Conservation (phyloP, 2,113 vertebrate genomes). For the Pithys albifrons region DNA sequence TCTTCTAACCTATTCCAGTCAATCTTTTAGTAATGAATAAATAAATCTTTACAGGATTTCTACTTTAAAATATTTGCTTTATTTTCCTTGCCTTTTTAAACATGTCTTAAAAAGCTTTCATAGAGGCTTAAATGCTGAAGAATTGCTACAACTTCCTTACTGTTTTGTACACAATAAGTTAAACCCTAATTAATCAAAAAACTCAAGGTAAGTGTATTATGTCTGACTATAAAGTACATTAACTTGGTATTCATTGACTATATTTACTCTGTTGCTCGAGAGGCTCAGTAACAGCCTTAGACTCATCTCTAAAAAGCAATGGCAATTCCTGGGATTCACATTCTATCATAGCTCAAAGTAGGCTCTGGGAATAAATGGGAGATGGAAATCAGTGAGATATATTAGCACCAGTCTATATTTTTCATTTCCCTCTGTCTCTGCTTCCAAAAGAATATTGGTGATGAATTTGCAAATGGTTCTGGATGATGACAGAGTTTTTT, state of each 20-base stretch:
- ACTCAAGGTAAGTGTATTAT: not conserved
- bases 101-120: not conserved
- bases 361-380: slow-evolving; percentile 67
- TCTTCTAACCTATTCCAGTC: not conserved
- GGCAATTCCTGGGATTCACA: slow-evolving; percentile 41
- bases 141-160: not conserved
- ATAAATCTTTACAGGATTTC: not conserved
- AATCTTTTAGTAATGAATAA: not conserved
- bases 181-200: not conserved
- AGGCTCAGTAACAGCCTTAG: not conserved
- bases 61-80: not conserved
- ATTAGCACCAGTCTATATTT: slow-evolving; percentile 61
- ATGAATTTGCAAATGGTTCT: slow-evolving; percentile 83
- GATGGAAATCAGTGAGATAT: slow-evolving; percentile 77
- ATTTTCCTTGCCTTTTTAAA: not conserved
- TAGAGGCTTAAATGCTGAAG: not conserved
- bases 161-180: not conserved
- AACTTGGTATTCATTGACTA: not conserved
- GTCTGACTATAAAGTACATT: not conserved
- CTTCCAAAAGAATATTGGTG: slow-evolving; percentile 72
- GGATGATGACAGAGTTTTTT: slow-evolving; percentile 75
- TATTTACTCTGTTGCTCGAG: slow-evolving; percentile 20
- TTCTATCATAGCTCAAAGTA: slow-evolving; percentile 69
- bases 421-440: slow-evolving; percentile 72
- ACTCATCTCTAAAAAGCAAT: not conserved